Evolutionary conservation across 2,888 invertebrate genomes (phyloP).

Genomic region (Charanyca ferruginea): DNA sequence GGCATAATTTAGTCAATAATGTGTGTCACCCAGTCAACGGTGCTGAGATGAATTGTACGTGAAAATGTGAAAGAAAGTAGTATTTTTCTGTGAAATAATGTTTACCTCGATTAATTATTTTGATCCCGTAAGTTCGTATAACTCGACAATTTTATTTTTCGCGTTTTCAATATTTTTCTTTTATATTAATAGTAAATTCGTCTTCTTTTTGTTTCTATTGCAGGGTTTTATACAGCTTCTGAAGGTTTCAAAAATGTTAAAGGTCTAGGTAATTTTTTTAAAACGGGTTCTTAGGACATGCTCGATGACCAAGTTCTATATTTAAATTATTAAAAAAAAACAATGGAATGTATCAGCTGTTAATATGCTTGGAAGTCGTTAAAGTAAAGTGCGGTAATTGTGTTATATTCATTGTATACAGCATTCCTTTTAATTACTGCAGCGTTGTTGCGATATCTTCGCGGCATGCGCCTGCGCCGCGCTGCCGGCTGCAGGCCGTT

Average conservation of each 20-base stretch:
- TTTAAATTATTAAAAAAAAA: not conserved
- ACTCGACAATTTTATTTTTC: too few relatives aligned
- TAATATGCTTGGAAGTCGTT: constrained; percentile 29
- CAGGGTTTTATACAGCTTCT: too few relatives aligned
- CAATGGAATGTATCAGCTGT: constrained; percentile 50
- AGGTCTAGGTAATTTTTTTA: too few relatives aligned
- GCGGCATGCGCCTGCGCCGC: constrained; percentile 29
- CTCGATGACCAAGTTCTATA: constrained; percentile 5
- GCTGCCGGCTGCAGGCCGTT: constrained; percentile 11
- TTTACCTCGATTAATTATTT: constrained; percentile 14
- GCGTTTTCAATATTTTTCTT: too few relatives aligned
- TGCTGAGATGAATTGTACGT: constrained; percentile 61
- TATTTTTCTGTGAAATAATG: constrained; percentile 15
- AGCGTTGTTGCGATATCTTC: constrained; percentile 47
- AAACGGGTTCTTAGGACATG: too few relatives aligned
- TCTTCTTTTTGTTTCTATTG: too few relatives aligned
- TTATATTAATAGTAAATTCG: too few relatives aligned
- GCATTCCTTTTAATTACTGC: constrained; percentile 45
- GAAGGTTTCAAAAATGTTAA: too few relatives aligned
- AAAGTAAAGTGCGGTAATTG: constrained; percentile 52
- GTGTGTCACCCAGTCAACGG: constrained; percentile 74
- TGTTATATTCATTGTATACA: constrained; percentile 39
- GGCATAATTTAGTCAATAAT: constrained; percentile 74
- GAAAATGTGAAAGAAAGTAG: constrained; percentile 53
- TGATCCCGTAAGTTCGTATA: too few relatives aligned